These are phyloP conservation scores for Marisa cornuarietis DNA, from an alignment of 1,140 invertebrate genomes.

Conservation along the genomic window DNA sequence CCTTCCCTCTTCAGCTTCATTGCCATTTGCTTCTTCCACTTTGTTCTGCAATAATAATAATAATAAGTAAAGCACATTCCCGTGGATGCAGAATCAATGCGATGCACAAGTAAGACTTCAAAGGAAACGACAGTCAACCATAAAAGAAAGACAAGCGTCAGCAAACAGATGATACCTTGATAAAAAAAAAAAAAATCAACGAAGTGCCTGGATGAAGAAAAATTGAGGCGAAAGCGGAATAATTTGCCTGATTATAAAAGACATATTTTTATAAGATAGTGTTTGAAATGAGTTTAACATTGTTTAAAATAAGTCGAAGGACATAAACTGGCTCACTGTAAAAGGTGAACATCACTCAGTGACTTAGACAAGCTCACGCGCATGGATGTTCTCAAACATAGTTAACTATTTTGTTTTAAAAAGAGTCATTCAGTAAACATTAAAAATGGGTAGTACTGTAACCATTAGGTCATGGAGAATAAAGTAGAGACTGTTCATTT, in stretches of 20 bases:
- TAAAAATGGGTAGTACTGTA: too few species aligned
- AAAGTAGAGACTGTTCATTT: too few species aligned
- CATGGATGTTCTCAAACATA: not conserved
- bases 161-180: not conserved
- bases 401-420: not conserved
- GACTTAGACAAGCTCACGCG: not conserved
- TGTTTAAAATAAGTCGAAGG: too few species aligned
- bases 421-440: too few species aligned
- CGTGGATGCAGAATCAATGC: too few species aligned
- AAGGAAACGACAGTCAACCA: too few species aligned
- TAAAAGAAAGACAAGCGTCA: too few species aligned
- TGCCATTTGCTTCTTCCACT: slow-evolving; percentile 96
- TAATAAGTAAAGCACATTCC: not conserved
- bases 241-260: not conserved
- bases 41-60: slow-evolving; percentile 74
- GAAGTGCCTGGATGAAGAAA: not conserved
- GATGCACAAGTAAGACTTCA: too few species aligned
- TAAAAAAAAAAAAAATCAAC: slow-evolving; percentile 4
- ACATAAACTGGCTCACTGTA: too few species aligned
- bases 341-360: not conserved
- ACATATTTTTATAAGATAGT: not conserved
- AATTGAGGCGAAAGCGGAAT: not conserved
- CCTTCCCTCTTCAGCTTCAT: slow-evolving; percentile 77
- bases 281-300: too few species aligned
- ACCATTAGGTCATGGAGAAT: too few species aligned